A percentile compares a stretch with the other conserved stretches of the same genome.
Evolutionary conservation across 2,113 vertebrate species (phyloP).

Genomic region (Dasyurus viverrinus): DNA sequence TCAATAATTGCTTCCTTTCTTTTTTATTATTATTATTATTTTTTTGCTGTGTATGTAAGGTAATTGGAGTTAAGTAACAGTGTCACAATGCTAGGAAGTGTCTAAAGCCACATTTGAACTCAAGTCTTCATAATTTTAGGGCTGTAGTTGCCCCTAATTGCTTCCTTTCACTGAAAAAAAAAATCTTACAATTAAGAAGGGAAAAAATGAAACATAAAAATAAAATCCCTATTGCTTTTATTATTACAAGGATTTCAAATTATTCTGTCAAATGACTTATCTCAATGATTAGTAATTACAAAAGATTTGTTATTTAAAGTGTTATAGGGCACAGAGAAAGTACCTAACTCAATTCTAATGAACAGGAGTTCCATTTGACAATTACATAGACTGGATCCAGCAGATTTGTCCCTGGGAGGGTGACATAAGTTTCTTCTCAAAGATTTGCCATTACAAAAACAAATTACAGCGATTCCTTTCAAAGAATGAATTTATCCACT

Average conservation of each 20-base stretch:
- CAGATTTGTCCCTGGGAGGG: background rate
- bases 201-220: background rate
- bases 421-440: background rate
- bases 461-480: slow-evolving; percentile 18
- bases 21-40: too few relatives aligned
- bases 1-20: slow-evolving; percentile 19
- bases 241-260: background rate
- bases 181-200: background rate
- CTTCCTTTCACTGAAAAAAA: slow-evolving; percentile 9
- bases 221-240: background rate
- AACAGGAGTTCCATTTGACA: background rate
- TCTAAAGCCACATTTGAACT: too few relatives aligned
- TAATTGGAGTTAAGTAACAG: too few relatives aligned
- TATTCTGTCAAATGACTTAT: background rate
- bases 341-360: background rate
- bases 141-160: too few relatives aligned
- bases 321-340: background rate
- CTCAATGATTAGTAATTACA: slow-evolving; percentile 14
- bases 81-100: too few relatives aligned
- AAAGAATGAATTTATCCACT: slow-evolving; percentile 21
- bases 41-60: too few relatives aligned
- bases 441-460: background rate
- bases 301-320: slow-evolving; percentile 1
- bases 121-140: too few relatives aligned
- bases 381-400: background rate